A percentile compares a stretch with the other conserved stretches of the same genome.
These are phyloP conservation scores for Drosophila ambigua DNA, from an alignment of 1,140 invertebrate genomes.

Conservation along the genomic window DNA sequence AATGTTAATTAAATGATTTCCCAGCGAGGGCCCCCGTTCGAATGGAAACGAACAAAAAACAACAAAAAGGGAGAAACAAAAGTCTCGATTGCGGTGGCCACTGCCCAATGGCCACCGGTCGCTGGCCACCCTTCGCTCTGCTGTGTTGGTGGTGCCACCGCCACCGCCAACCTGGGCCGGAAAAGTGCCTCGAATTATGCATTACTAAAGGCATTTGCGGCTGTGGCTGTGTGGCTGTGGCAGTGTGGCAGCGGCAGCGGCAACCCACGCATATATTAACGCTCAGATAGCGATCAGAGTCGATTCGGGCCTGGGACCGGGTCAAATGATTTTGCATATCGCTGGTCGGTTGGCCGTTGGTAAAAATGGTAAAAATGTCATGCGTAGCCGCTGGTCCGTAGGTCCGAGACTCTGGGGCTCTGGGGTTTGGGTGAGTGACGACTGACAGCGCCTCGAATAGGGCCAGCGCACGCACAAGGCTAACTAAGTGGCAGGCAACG, in stretches of 20 bases:
- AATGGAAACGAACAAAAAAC: constrained; percentile 26
- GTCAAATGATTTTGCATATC: constrained; percentile 77
- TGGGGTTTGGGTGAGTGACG: constrained; percentile 68
- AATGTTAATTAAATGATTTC: constrained; percentile 82
- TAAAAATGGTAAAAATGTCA: constrained; percentile 49
- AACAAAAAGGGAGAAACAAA: constrained; percentile 42
- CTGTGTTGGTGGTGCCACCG: constrained; percentile 24
- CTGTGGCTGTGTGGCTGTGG: constrained; percentile 1
- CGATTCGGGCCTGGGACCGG: constrained; percentile 26
- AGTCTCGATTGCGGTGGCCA: constrained; percentile 63
- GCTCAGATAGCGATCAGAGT: constrained; percentile 66
- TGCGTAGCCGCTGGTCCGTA: constrained; percentile 17
- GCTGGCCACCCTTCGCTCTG: constrained; percentile 7
- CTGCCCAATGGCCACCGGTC: constrained; percentile 15
- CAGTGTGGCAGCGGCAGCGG: constrained; percentile 11
- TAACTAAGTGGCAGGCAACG: constrained; percentile 16
- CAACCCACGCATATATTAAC: constrained; percentile 65
- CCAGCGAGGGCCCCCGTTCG: constrained; percentile 42
- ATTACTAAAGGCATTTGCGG: constrained; percentile 61
- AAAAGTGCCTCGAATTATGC: constrained; percentile 79
- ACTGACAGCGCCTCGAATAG: constrained; percentile 77
- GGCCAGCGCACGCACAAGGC: constrained; percentile 64
- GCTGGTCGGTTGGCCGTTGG: constrained; percentile 23
- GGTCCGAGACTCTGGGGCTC: not conserved
- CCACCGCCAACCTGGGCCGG: constrained; percentile 47